Evolutionary conservation across 2,888 invertebrate genomes (phyloP), one percentile per base, ranked within the genome.

Genomic region (Pachliopta kotzebuea): DNA sequence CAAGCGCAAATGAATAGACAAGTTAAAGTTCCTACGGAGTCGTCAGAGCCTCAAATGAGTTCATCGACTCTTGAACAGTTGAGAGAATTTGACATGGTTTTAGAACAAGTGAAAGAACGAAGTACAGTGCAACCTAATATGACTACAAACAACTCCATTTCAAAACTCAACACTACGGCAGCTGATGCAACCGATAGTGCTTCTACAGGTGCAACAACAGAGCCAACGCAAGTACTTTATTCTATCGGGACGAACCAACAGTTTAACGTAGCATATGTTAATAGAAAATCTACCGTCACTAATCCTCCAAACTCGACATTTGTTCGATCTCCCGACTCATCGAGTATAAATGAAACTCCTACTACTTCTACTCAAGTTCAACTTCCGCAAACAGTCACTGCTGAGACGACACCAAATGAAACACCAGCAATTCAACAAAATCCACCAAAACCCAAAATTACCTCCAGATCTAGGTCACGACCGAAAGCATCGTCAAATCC

Each of bases 61-160:
- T 94, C 95, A 0, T 95, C 95, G 0, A 96, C 96, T 0, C 83
- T 96, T 59, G 96, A 96, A 80, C 96, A 96, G 74, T 80, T 96
- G 11, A 86, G 96, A 62, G 96, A 96, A 78, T 96, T 96, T 73
- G 96, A 96, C 78, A 94, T 95, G 86, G 96, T 96, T 0, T 87
- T 96, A 67, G 96, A 96, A 76, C 96, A 96, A 86, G 95, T 96
- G 0, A 96, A 96, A 77, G 96, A 96, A 79, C 88, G 95, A 67
- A 95, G 95, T 72, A 95, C 94, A 26, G 94, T 94, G 4, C 93
- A 93, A 69, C 93, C 94, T 0, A 82, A 76, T 59, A 69, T 79
- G 21, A 81, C 72, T 50, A 68, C 80, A 9, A 78, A 71, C 55
- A 80, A 63, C 56, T 70, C 75, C 0, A 82, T 79, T 62, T 68